phyloP scores from a whole-genome alignment of 2,888 invertebrate genomes.

The Atrina japonica region DNA sequence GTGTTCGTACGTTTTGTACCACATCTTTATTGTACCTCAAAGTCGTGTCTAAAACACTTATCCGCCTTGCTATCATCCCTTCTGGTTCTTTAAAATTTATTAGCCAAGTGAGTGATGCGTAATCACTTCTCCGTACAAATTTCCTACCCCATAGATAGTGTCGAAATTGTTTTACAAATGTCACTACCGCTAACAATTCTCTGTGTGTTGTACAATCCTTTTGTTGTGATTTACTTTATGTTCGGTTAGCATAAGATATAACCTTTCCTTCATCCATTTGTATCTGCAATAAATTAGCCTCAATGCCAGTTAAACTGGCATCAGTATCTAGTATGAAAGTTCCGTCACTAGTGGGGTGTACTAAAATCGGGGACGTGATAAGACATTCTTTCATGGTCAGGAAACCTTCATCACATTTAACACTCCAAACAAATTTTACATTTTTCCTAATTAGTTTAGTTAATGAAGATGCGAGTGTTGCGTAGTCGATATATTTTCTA shows the following conservation, averaged over 20 bases:
- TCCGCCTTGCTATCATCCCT: conserved; percentile 38
- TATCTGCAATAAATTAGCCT: conserved; percentile 47
- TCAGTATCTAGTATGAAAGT: conserved; percentile 50
- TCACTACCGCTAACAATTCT: conserved; percentile 48
- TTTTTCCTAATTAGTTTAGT: conserved; percentile 21
- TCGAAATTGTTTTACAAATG: conserved; percentile 47
- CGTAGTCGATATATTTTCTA: conserved; percentile 20
- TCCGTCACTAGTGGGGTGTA: conserved; percentile 23
- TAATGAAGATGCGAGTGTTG: conserved; percentile 19
- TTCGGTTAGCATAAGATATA: no score
- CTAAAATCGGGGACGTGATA: conserved; percentile 15
- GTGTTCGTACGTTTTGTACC: neutral
- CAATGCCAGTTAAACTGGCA: conserved; percentile 50
- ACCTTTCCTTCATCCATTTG: conserved; percentile 49
- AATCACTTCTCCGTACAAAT: conserved; percentile 55
- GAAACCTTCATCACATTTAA: conserved; percentile 20
- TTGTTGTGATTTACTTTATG: conserved; percentile 32
- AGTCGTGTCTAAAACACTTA: neutral
- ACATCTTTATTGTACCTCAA: neutral
- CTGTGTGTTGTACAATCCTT: conserved; percentile 44
- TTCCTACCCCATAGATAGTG: no score
- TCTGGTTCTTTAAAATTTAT: conserved; percentile 46
- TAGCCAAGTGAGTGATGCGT: conserved; percentile 51
- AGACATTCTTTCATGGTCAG: conserved; percentile 26
- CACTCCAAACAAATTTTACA: conserved; percentile 21